phyloP scores from a whole-genome alignment of 2,797 vertebrate species.

The Molossus alvarezi region DNA sequence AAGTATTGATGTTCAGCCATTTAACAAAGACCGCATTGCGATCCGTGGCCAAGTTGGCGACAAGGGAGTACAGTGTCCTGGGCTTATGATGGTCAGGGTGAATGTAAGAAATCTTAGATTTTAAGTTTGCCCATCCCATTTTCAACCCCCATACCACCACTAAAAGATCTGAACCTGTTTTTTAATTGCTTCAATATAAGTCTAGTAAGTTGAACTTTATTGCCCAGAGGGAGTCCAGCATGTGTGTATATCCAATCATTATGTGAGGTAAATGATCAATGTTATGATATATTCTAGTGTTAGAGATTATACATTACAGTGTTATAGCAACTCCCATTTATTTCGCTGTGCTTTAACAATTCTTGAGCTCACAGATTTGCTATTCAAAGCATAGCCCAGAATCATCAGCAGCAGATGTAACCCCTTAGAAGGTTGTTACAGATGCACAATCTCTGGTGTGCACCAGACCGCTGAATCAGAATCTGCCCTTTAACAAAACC shows the following conservation, averaged over 20 bases:
- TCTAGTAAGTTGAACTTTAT: slow-evolving; percentile 35
- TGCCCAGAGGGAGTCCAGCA: background rate
- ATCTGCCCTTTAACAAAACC: background rate
- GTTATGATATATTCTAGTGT: background rate
- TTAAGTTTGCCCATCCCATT: background rate
- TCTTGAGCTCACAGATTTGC: background rate
- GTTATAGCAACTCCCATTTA: background rate
- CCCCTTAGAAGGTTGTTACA: background rate
- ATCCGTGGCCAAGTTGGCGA: background rate
- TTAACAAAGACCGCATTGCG: slow-evolving; percentile 58
- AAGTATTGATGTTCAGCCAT: slow-evolving; percentile 50
- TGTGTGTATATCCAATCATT: slow-evolving; percentile 30
- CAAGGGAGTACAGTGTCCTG: slow-evolving; percentile 5
- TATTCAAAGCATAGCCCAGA: background rate
- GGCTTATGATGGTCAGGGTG: background rate
- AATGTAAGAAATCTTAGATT: slow-evolving; percentile 51
- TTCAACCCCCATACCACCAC: background rate
- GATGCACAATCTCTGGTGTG: background rate
- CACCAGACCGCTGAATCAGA: background rate
- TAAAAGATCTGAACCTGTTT: slow-evolving; percentile 20
- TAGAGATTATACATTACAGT: background rate
- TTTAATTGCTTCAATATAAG: slow-evolving; percentile 19
- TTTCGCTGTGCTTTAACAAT: background rate
- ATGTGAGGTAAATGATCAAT: background rate
- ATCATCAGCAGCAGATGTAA: background rate